Base-by-base conservation (phyloP, 2,113 vertebrate species). In the Mesoclemmys tuberculata region DNA sequence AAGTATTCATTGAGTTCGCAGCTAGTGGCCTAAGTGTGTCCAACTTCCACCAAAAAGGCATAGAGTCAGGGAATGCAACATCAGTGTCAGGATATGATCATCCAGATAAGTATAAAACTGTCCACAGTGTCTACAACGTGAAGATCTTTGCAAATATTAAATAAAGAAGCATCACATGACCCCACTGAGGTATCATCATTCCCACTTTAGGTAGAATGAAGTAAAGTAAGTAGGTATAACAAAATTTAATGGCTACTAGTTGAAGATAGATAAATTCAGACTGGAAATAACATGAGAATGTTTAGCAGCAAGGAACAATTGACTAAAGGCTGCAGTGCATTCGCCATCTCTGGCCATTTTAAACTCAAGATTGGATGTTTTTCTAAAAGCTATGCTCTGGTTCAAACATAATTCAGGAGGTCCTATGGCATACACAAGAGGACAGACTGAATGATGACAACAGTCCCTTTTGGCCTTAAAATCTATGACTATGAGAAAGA, bases 281-380 rank as follows among this genome's bases (percentile, higher is more conserved):
- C 58, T 8, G 29, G 58, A 16, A 61, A 61, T 61, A 61, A 35
- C 58, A 35, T 61, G 29, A 29, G 35, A 26, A 52, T 18, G 14
- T 52, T 52, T 52, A 52, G 26, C 54, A 55, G 9, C 8, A 16
- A 61, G 29, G 58, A 61, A 61, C 29, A 61, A 35, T 9, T 9
- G 31, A 9, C 49, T 54, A 51, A 64, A 3, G 46, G 2, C 0
- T 84, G 27, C 9, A 3, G 24, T 6, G 6, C 21, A 19, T 1
- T 2, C 6, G 38, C 56, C 8, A 5, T 1, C 2, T 64, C 49
- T 49, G 44, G 38, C 26, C 86, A 54, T 79, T 85, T 19, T 79
- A 85, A 90, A 82, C 4, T 80, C 3, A 49, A 89, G 49, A 61
- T 7, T 61, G 58, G 13, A 31, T 35, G 29, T 61, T 35, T 51